These are phyloP conservation scores for Lasioglossum marginatum DNA, from an alignment of 2,888 invertebrate genomes.

Conservation along the genomic window DNA sequence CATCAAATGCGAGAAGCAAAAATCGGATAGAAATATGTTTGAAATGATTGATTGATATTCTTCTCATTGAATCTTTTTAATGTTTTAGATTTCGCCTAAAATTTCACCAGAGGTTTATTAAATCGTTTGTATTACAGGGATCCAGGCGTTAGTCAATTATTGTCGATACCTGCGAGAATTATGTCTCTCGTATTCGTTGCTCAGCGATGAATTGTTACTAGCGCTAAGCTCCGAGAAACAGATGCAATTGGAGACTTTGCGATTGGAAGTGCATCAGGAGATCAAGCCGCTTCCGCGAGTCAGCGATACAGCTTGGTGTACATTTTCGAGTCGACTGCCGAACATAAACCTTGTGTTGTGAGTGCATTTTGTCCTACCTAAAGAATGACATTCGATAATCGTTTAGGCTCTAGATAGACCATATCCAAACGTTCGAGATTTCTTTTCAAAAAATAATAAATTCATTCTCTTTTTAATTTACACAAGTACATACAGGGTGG, in stretches of 20 bases:
- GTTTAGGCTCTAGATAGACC: background rate
- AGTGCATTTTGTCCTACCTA: slow-evolving; percentile 57
- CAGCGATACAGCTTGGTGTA: slow-evolving; percentile 77
- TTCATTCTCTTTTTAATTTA: background rate
- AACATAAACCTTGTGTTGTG: slow-evolving; percentile 80
- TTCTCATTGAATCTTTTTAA: background rate
- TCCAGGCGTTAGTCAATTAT: slow-evolving; percentile 74
- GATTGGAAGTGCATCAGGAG: slow-evolving; percentile 80
- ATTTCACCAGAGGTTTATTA: background rate
- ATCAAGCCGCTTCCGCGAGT: slow-evolving; percentile 73
- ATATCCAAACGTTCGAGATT: background rate
- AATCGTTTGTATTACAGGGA: slow-evolving; percentile 70
- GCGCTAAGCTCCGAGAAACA: slow-evolving; percentile 76
- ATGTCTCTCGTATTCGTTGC: slow-evolving; percentile 79
- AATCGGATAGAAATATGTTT: background rate
- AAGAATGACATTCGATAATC: background rate
- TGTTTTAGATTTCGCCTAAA: too few relatives aligned
- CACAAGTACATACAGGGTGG: background rate
- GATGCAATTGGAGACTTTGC: slow-evolving; percentile 76
- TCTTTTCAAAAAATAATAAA: background rate
- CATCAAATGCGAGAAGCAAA: too few relatives aligned
- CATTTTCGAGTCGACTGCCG: slow-evolving; percentile 76
- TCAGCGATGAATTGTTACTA: slow-evolving; percentile 80
- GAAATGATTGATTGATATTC: background rate
- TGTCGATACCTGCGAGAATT: slow-evolving; percentile 79